Evolutionary conservation across 2,797 vertebrate species (phyloP), one percentile per base, ranked within the genome.

Genomic region (Emys orbicularis): DNA sequence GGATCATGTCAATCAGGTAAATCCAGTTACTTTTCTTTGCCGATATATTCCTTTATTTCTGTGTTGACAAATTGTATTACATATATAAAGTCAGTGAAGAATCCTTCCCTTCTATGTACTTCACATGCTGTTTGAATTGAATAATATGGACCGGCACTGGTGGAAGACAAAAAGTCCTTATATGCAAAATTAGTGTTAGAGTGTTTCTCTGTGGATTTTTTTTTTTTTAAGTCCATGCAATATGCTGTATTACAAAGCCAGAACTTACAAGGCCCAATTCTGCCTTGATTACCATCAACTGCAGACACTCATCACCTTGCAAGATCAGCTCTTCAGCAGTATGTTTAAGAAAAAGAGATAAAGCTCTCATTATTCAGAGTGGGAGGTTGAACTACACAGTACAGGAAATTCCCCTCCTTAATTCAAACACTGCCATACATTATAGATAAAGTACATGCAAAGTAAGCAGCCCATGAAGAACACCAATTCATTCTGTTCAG

Each of bases 1-100:
- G 82, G 99, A 99, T 97, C 99, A 99, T 0, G 97, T 99, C 92
- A 99, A 99, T 98, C 99, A 99, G 99, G 99, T 99, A 98, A 97
- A 89, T 61, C 68, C 6, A 5, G 82, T 31, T 83, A 21, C 80
- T 23, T 92, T 88, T 91, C 25, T 15, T 85, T 88, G 77, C 16
- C 91, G 23, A 87, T 13, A 8, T 84, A 83, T 89, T 86, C 52
- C 59, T 15, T 79, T 84, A 12, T 91, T 18, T 95, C 83, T 96
- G 41, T 21, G 89, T 95, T 91, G 13, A 81, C 41, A 47, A 49
- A 15, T 53, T 19, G 16, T 52, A 74, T 74, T 41, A 49, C 31
- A 49, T 56, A 77, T 50, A n/a, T 77, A 50, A 87, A 21, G 9
- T 56, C 18, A 7, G 56, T 47, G 53, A 41, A 41, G 34, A 25